Evolutionary conservation across 2,888 invertebrate genomes (phyloP), one percentile per base, ranked within the genome.

Genomic region (Bedellia somnulentella): DNA sequence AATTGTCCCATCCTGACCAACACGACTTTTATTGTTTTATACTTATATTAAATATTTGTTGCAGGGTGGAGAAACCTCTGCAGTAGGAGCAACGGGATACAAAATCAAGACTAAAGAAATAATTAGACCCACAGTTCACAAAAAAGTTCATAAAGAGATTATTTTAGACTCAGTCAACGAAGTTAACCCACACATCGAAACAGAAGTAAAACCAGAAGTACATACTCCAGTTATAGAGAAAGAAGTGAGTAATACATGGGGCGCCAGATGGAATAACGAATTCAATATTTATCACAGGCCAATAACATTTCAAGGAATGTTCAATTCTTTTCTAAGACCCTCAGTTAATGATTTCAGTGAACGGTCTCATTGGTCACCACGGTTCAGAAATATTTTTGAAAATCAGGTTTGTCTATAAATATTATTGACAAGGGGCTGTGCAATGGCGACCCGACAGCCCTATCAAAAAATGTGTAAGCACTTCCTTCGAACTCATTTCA

Each of bases 201-300:
- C 33, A 17, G 41, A 32, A 29, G 32, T 42, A 17, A 43, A 23
- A 33, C 25, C 15, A 2, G 10, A 26, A 14, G 13, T 14, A 8
- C 33, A 47, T 18, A 40, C 42, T 5, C 44, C 45, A 24, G 35
- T 44, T 13, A 40, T 48, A 14, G 35, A 54, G 22, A 60, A 67
- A 52, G 67, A 73, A 58, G 70, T 73, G 58, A 70, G 70, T 70
- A 57, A 44, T 29, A 11, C 27, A 15, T 38, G 43, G 45, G 3
- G 13, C n/a, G 15, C 12, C 9, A 8, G 8, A 5, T 23, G 30
- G 29, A n/a, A 13, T 11, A 33, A 31, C n/a, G n/a, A n/a, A n/a
- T n/a, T n/a, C n/a, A n/a, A n/a, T n/a, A n/a, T n/a, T n/a, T n/a
- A n/a, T n/a, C n/a, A n/a, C n/a, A n/a, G n/a, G n/a, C n/a, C n/a